These are phyloP conservation scores for Cryptotis parvus DNA, from an alignment of 2,113 vertebrate genomes.

Conservation along the genomic window DNA sequence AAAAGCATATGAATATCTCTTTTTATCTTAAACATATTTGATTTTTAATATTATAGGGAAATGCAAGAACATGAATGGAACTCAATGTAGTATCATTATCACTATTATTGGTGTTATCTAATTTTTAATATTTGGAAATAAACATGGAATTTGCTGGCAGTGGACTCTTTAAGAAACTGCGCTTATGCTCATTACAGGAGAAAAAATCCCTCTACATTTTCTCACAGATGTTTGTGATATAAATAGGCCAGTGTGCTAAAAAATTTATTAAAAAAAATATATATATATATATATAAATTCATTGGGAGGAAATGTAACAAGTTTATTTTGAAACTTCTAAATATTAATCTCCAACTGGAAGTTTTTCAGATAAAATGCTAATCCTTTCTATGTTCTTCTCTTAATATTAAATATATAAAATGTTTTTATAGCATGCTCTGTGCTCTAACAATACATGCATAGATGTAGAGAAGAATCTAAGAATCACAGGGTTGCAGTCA, in stretches of 20 bases:
- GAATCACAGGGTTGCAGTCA: neutral
- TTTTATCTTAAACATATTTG: neutral
- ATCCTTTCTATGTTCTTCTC: neutral
- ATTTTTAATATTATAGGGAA: neutral
- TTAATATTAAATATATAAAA: neutral
- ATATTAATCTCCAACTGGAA: neutral
- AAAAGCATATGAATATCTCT: rapidly evolving
- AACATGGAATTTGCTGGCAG: neutral
- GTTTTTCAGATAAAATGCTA: neutral
- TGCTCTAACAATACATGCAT: neutral
- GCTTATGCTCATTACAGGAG: neutral
- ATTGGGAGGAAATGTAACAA: neutral
- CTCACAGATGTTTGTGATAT: neutral
- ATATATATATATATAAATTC: neutral
- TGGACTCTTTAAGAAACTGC: neutral
- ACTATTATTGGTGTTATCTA: neutral
- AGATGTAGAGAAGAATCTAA: neutral
- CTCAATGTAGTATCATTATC: neutral
- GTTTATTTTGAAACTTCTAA: neutral
- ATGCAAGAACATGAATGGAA: neutral
- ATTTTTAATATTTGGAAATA: constrained; percentile 25
- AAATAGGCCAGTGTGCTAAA: neutral
- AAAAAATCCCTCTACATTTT: neutral
- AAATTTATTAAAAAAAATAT: constrained; percentile 12
- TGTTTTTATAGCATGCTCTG: neutral